A percentile compares a stretch with the other conserved stretches of the same genome.
Evolutionary conservation across 2,113 vertebrate genomes (phyloP).

Genomic region (Azemiops feae): DNA sequence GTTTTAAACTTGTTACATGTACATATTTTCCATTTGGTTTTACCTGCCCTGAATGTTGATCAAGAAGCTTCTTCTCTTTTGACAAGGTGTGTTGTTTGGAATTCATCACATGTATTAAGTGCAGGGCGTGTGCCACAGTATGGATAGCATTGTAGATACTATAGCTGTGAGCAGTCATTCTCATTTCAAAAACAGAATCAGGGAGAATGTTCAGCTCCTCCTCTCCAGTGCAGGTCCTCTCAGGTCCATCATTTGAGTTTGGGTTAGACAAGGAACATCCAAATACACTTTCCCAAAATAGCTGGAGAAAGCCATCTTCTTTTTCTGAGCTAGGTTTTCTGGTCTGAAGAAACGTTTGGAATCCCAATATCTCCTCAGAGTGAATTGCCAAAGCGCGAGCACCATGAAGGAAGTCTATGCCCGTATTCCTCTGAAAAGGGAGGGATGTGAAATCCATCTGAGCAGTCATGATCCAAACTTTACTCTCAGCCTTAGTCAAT

Average conservation of each 20-base stretch:
- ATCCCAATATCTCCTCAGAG: background rate
- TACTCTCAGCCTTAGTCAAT: background rate
- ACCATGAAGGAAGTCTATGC: background rate
- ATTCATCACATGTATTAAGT: background rate
- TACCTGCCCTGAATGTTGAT: background rate
- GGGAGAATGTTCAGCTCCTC: background rate
- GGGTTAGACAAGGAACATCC: background rate
- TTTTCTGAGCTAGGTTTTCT: background rate
- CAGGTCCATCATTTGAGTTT: background rate
- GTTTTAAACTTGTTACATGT: background rate
- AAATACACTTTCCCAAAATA: background rate
- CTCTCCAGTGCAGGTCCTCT: background rate
- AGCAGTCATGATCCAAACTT: background rate
- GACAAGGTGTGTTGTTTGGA: background rate
- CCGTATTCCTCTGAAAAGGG: background rate
- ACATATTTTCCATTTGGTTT: background rate
- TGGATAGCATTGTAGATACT: background rate
- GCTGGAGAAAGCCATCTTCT: background rate
- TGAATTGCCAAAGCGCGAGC: background rate
- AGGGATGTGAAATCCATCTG: background rate
- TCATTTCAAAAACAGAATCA: background rate
- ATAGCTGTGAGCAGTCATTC: background rate
- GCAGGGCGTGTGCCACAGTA: background rate
- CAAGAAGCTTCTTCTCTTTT: background rate
- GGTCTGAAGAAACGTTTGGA: background rate